phyloP scores from a whole-genome alignment of 2,113 vertebrate species.

The Micromys minutus region DNA sequence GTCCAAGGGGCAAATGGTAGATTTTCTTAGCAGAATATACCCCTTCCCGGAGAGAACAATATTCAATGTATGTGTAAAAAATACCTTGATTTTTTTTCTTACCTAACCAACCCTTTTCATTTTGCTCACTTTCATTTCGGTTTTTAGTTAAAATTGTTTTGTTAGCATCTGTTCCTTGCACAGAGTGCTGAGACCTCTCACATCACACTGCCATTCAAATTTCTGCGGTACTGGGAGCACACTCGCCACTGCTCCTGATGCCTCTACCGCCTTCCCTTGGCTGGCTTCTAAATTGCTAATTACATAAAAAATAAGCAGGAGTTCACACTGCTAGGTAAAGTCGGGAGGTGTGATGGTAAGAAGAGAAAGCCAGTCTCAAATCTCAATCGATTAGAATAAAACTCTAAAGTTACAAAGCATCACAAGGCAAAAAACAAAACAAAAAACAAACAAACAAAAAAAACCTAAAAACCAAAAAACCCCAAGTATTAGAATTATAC shows the following conservation, averaged over 20 bases:
- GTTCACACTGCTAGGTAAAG: background rate
- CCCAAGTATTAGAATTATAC: background rate
- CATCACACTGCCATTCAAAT: background rate
- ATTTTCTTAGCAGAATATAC: background rate
- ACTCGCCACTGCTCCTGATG: background rate
- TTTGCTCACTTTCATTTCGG: background rate
- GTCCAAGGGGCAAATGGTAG: background rate
- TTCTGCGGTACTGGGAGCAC: background rate
- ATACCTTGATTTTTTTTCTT: background rate
- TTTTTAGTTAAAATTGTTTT: background rate
- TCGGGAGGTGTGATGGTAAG: background rate
- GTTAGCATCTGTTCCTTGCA: background rate
- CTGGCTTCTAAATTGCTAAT: constrained; percentile 13
- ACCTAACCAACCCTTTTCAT: background rate
- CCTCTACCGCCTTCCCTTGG: no score
- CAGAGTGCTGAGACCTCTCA: no score
- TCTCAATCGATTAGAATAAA: constrained; percentile 39
- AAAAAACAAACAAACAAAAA: no score
- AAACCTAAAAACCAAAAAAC: no score
- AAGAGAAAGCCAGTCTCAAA: constrained; percentile 12
- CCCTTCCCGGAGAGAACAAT: background rate
- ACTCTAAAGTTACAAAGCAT: background rate
- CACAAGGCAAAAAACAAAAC: background rate
- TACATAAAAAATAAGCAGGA: background rate
- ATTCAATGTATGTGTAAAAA: background rate